Evolutionary conservation across 2,113 vertebrate species (phyloP).

Genomic region (Dryoscopus gambensis): DNA sequence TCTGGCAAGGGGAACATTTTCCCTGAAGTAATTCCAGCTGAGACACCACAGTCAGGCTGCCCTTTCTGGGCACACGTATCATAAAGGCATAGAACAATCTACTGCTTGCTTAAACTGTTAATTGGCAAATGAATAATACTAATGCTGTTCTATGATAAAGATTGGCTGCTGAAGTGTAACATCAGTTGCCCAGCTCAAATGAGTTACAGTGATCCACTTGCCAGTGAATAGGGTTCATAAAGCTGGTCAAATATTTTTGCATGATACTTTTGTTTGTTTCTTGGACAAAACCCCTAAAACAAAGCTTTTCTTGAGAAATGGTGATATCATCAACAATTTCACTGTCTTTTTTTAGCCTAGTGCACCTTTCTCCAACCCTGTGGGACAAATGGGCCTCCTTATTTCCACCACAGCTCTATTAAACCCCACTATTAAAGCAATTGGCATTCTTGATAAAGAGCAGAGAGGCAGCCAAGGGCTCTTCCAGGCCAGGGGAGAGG

Average conservation of each 20-base stretch:
- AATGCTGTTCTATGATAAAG: not conserved
- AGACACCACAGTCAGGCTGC: not conserved
- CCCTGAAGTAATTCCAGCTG: conserved; percentile 10
- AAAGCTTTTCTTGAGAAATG: conserved; percentile 19
- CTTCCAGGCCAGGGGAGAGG: not conserved
- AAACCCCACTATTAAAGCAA: not conserved
- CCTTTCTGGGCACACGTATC: not conserved
- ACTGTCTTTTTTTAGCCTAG: not conserved
- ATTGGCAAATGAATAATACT: not conserved
- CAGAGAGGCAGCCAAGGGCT: not conserved
- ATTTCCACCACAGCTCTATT: not conserved
- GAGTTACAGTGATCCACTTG: not conserved
- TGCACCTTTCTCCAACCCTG: not conserved
- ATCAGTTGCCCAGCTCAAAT: not conserved
- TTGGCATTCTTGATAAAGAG: not conserved
- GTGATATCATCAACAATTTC: not conserved
- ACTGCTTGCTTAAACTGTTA: not conserved
- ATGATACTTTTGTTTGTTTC: not conserved
- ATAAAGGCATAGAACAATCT: not conserved
- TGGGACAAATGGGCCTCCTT: not conserved
- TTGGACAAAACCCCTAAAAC: not conserved
- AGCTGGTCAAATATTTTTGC: conserved; percentile 16
- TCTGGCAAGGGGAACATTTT: not conserved
- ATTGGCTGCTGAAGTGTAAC: not conserved
- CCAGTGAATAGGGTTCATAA: not conserved